These are phyloP conservation scores for Mycteria americana DNA, from an alignment of 2,797 vertebrate species.

Conservation along the genomic window DNA sequence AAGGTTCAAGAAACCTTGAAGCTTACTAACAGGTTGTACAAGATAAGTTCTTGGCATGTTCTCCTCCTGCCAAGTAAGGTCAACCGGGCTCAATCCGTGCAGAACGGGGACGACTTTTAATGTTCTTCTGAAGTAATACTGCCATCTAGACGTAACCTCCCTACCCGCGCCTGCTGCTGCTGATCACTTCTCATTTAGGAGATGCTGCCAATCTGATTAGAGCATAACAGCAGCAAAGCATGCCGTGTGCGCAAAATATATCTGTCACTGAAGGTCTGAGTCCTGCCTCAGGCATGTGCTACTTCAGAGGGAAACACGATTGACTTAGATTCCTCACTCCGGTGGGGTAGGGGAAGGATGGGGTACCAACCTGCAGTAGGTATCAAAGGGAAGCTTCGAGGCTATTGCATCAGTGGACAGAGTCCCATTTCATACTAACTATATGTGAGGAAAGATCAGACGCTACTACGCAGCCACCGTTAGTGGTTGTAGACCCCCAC, in stretches of 20 bases:
- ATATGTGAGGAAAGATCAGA: rapidly evolving
- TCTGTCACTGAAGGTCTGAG: background rate
- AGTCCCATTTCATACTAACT: background rate
- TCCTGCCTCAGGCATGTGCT: background rate
- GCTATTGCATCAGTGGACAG: rapidly evolving
- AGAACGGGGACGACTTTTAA: background rate
- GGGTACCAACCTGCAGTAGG: background rate
- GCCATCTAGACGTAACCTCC: slow-evolving; percentile 25
- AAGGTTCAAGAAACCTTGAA: slow-evolving; percentile 19
- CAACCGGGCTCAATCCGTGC: background rate
- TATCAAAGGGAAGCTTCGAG: background rate
- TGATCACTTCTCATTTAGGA: background rate
- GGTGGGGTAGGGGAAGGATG: background rate
- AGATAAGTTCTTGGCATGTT: background rate
- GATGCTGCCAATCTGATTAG: background rate
- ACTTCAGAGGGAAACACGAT: background rate
- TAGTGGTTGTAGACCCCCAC: background rate
- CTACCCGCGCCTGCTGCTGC: background rate
- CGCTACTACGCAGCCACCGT: rapidly evolving
- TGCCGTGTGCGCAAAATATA: rapidly evolving
- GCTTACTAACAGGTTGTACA: background rate
- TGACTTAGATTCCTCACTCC: background rate
- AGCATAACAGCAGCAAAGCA: background rate
- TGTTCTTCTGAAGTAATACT: slow-evolving; percentile 18
- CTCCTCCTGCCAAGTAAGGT: background rate